Evolutionary conservation across 2,113 vertebrate species (phyloP).

Genomic region (Brachirus orientalis): DNA sequence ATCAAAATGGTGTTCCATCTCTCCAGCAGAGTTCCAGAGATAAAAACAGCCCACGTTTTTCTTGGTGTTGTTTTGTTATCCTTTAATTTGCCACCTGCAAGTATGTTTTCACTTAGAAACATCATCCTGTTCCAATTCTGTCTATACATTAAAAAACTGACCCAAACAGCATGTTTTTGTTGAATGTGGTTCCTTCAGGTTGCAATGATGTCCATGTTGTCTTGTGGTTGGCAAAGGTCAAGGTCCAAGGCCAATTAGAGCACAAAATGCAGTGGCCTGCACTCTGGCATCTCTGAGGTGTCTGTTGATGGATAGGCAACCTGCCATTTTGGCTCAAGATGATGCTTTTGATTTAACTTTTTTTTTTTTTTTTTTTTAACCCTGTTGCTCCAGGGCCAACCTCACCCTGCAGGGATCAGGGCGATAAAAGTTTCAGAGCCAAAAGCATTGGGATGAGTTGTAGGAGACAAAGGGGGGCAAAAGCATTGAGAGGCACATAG

Average conservation of each 20-base stretch:
- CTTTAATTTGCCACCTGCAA: conserved; percentile 5
- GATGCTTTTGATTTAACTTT: neutral
- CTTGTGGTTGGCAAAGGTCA: neutral
- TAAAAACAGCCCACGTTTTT: neutral
- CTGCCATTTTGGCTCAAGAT: conserved; percentile 34
- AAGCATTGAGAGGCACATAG: conserved; percentile 19
- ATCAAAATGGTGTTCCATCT: neutral
- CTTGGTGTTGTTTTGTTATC: neutral
- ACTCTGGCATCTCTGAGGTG: conserved; percentile 37
- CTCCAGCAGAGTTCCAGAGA: neutral
- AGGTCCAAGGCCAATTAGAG: conserved; percentile 29
- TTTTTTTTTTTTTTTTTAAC: neutral
- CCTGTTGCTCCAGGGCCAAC: conserved; percentile 12
- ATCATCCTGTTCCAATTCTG: conserved; percentile 59
- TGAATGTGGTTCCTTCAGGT: conserved; percentile 12
- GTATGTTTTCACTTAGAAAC: conserved; percentile 15
- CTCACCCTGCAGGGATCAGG: neutral
- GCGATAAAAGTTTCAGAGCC: neutral
- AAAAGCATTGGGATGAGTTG: neutral
- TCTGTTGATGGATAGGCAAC: conserved; percentile 39
- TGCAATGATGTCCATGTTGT: conserved; percentile 3
- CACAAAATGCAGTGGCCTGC: neutral
- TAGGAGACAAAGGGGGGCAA: neutral
- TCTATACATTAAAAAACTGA: conserved; percentile 52
- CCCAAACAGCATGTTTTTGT: conserved; percentile 9